Conservation (phyloP, 1,140 invertebrate genomes). For the Orius laevigatus region DNA sequence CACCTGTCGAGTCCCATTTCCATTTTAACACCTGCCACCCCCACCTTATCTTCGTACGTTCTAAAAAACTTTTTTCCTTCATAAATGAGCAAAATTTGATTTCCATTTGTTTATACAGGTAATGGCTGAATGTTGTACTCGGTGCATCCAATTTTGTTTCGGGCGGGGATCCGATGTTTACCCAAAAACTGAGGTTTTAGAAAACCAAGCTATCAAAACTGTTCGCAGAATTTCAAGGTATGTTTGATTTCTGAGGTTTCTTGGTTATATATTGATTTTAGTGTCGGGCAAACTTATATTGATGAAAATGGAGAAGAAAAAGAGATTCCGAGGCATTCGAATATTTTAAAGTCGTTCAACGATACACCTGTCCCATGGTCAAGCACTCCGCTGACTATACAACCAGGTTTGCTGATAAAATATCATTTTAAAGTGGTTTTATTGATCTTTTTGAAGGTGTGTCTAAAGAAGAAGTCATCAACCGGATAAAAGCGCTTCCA, state of each 20-base stretch:
- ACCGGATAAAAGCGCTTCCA: constrained; percentile 9
- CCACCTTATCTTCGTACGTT: no score
- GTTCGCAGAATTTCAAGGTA: constrained; percentile 9
- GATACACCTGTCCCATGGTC: constrained; percentile 6
- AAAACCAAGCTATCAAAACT: neutral
- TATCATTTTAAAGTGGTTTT: neutral
- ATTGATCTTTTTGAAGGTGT: constrained; percentile 9
- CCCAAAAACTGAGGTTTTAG: no score
- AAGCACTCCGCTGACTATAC: constrained; percentile 9
- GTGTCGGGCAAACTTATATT: constrained; percentile 10
- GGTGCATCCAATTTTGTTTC: no score
- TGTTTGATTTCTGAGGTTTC: neutral
- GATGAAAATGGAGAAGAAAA: constrained; percentile 15
- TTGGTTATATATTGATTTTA: no score
- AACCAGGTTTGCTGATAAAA: constrained; percentile 11
- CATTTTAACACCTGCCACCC: no score
- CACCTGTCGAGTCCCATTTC: no score
- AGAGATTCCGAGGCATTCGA: constrained; percentile 11
- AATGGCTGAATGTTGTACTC: no score
- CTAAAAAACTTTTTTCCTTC: no score
- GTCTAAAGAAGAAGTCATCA: constrained; percentile 5
- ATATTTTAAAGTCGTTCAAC: constrained; percentile 9
- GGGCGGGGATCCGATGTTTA: no score
- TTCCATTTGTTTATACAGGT: no score
- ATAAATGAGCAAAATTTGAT: no score